Evolutionary conservation across 35 echinoderm and acorn worm genomes (phyloP), one percentile per base, ranked within the genome.

Genomic region (Lytechinus variegatus): DNA sequence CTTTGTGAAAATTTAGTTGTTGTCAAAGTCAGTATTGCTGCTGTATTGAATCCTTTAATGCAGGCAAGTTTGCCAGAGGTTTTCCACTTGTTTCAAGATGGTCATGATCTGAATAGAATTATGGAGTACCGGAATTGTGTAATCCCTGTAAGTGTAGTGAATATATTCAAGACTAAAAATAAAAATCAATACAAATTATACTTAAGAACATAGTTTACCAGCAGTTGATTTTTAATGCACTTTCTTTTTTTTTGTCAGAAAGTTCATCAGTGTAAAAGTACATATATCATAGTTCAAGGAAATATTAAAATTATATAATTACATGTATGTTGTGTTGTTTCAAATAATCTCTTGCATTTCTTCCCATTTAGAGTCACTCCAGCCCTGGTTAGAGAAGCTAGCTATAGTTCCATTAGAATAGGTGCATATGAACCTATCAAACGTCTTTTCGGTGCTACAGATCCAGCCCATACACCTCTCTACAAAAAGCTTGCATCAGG

Each of bases 401-500:
- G 89, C 7, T 99, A 99, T 71, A 99, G 98, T 53, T 95, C 96
- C 8, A 99, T 99, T 51, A 92, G 98, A 6, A 92, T 99, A 86
- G 98, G 98, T 61, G 95, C 98, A 0, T 99, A 99, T 97, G 98
- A 99, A 96, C 98, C 98, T 87, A 98, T 99, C 72, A 99, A 98
- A 55, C 89, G 91, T 28, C 56, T 98, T 27, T 95, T 97, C 88
- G 97, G 98, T 27, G 98, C 98, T 61, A 99, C 96, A 56, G 97
- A 99, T 93, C 98, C 97, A 52, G 95, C 97, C 21, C 86, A 99
- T 87, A 99, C 98, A 52, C 95, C 97, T 54, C 86, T 99, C 11
- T 98, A 95, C 66, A 99, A 99, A 66, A 98, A 99, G 53, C n/a
- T 99, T 10, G 61, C 94, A 21, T 95, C 98, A 3, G 98, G 98